Evolutionary conservation across 2,797 vertebrate species (phyloP).

Genomic region (Xiphorhynchus erythropygius): DNA sequence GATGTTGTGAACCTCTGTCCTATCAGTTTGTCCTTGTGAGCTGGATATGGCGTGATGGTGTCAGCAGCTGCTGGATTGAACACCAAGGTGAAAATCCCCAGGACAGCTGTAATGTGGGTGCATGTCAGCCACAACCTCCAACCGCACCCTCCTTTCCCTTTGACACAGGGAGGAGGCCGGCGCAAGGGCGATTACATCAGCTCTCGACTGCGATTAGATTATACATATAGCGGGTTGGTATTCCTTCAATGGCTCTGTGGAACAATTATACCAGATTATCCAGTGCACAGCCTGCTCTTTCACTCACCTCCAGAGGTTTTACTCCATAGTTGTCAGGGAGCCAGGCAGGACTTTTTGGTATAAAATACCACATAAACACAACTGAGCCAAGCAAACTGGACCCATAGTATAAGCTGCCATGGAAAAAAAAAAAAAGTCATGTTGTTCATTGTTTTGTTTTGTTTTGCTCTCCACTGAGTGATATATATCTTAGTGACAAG

Average conservation of each 20-base stretch:
- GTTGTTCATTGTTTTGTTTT: not conserved
- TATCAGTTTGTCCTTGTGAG: fast-evolving
- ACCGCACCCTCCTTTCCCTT: not conserved
- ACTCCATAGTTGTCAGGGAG: not conserved
- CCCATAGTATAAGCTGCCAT: not conserved
- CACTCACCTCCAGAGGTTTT: not conserved
- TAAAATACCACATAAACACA: not conserved
- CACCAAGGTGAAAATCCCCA: not conserved
- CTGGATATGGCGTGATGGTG: not conserved
- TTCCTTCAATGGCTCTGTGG: not conserved
- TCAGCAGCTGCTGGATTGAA: not conserved
- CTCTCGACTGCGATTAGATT: not conserved
- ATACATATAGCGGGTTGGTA: not conserved
- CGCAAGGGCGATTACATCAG: not conserved
- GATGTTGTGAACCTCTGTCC: not conserved
- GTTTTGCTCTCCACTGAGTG: not conserved
- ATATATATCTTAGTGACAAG: constrained; percentile 28
- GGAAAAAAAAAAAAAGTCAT: not conserved
- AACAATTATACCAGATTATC: not conserved
- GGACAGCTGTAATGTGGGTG: not conserved
- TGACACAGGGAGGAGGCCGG: not conserved
- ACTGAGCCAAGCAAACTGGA: not conserved
- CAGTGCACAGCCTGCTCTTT: not conserved
- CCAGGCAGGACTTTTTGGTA: not conserved
- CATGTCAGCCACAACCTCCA: not conserved